Conservation (phyloP, 1,140 invertebrate genomes). For the Monochamus saltuarius region DNA sequence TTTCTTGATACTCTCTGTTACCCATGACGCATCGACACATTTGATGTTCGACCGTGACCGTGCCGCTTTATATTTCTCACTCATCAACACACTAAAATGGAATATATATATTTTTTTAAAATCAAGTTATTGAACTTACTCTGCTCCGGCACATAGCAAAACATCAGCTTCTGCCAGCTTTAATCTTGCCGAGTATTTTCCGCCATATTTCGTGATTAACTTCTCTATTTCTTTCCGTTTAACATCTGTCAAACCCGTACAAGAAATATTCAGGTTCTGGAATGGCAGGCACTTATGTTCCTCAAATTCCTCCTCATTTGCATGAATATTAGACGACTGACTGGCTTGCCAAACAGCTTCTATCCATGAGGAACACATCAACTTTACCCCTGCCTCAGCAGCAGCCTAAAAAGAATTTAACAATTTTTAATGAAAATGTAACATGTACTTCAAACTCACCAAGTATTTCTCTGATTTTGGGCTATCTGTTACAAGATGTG, state of each 20-base stretch:
- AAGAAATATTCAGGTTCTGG: slow-evolving; percentile 74
- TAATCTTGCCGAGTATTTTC: slow-evolving; percentile 59
- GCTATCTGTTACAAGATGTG: slow-evolving; percentile 79
- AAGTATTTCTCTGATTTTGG: slow-evolving; percentile 74
- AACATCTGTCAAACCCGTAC: slow-evolving; percentile 67
- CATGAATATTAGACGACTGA: slow-evolving; percentile 61
- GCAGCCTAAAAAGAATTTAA: slow-evolving; percentile 62
- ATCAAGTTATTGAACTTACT: slow-evolving; percentile 50
- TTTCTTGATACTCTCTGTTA: slow-evolving; percentile 71
- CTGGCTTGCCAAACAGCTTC: slow-evolving; percentile 75
- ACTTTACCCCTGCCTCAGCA: slow-evolving; percentile 65
- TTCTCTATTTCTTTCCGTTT: slow-evolving; percentile 71
- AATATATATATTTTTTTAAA: slow-evolving; percentile 24
- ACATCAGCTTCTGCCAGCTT: slow-evolving; percentile 57
- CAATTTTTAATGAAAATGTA: not conserved
- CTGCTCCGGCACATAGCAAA: slow-evolving; percentile 51
- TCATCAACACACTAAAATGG: slow-evolving; percentile 55
- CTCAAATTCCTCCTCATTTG: slow-evolving; percentile 64
- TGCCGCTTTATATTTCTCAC: slow-evolving; percentile 81
- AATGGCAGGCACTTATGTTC: slow-evolving; percentile 76
- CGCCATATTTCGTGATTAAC: slow-evolving; percentile 73
- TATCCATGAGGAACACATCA: slow-evolving; percentile 81
- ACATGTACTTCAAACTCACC: slow-evolving; percentile 53
- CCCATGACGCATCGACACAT: slow-evolving; percentile 71
- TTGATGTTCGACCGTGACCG: slow-evolving; percentile 70